Evolutionary conservation across 1,140 invertebrate species (phyloP).

Genomic region (Bombus sibiricus): DNA sequence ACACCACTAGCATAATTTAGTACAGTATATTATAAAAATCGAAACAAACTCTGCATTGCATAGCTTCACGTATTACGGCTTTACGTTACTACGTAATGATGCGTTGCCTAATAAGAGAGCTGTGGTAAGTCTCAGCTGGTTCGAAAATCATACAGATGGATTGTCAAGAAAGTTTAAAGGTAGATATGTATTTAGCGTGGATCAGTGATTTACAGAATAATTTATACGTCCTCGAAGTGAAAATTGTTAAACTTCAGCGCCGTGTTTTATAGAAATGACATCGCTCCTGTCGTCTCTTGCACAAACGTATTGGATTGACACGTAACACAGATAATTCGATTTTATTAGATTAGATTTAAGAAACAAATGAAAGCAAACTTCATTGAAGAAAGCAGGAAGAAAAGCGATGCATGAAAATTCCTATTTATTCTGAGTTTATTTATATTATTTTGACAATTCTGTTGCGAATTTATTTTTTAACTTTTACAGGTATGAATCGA

Average conservation of each 20-base stretch:
- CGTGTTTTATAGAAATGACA: neutral
- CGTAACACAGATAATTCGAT: neutral
- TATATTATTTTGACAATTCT: neutral
- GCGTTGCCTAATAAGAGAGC: neutral
- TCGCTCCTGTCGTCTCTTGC: rapidly evolving
- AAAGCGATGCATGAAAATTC: neutral
- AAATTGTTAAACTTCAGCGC: neutral
- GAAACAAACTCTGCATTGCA: neutral
- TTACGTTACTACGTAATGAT: neutral
- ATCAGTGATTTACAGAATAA: neutral
- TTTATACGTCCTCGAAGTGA: neutral
- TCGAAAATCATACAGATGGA: neutral
- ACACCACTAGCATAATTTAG: too few species aligned
- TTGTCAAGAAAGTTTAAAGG: neutral
- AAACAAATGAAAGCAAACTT: neutral
- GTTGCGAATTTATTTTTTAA: neutral
- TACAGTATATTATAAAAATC: neutral
- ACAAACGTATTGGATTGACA: neutral
- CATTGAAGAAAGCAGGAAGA: neutral
- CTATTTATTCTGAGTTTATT: neutral
- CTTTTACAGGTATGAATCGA: neutral
- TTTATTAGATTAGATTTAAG: neutral
- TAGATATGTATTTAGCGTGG: neutral
- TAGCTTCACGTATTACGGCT: neutral
- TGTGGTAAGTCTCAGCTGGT: neutral